Base-by-base conservation (phyloP, 2,113 vertebrate genomes). In the Solea solea region DNA sequence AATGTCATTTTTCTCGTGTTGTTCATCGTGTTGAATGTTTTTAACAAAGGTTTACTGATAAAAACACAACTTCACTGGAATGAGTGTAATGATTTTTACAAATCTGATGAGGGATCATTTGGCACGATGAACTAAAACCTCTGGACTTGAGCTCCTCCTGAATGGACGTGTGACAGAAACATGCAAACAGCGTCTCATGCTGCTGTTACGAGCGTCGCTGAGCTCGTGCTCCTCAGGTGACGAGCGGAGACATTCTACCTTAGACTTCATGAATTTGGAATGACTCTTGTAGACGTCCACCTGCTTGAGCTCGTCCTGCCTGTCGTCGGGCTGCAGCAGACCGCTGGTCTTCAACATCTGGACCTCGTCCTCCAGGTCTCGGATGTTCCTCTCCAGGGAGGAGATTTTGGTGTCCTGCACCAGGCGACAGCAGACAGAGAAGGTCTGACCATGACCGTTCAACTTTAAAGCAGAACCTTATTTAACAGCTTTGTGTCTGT, bases 231-330 rank as follows among this genome's bases (percentile, higher is more conserved):
- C 46, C 46, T 55, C 25, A 11, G 56, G 50, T 64, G 45, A 44
- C 78, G 34, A 72, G 80, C 71, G 62, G 25, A 69, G 73, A 68
- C 41, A 56, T 74, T 66, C 80, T 95, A 99, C 98, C 97, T 99
- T 99, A 69, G 93, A 95, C 94, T 99, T 99, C 97, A 98, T 98
- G 93, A 99, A 99, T 93, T 97, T 98, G 67, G 96, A 97, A 88
- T 99, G 97, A 93, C 95, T 99, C 91, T 97, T 99, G 93, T 98
- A 98, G 93, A 98, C 95, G 82, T 99, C 98, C 90, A 97, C 96
- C 90, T 99, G 97, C 91, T 96, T 98, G 88, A 97, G 94, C 88
- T 98, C 97, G 80, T 97, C 96, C 69, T 97, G 96, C 11, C 95
- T 91, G 80, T 98, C 95, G 45, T 97, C 96, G 11, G 94, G 92